phyloP scores from a whole-genome alignment of 1,140 invertebrate genomes.

The Zaprionus inermis region DNA sequence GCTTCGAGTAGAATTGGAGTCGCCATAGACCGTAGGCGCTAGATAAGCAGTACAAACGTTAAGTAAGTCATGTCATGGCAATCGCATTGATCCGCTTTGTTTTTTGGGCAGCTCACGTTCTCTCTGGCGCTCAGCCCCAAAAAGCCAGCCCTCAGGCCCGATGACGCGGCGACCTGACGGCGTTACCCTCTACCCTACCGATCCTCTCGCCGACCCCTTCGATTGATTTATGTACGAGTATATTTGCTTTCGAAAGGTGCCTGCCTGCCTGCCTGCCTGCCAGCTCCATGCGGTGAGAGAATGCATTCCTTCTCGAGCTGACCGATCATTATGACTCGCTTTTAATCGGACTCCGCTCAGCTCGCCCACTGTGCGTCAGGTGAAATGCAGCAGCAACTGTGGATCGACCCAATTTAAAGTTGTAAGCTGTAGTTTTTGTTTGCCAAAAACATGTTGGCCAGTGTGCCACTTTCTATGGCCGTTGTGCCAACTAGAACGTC shows the following conservation, averaged over 20 bases:
- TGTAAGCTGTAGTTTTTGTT: constrained; percentile 1
- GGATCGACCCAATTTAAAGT: constrained; percentile 59
- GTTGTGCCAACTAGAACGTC: constrained; percentile 67
- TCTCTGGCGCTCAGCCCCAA: constrained; percentile 27
- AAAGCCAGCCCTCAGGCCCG: constrained; percentile 58
- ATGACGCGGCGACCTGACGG: constrained; percentile 4
- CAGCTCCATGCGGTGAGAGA: background rate
- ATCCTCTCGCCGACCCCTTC: background rate
- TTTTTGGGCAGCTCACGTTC: constrained; percentile 64
- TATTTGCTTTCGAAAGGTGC: constrained; percentile 68
- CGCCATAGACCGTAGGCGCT: constrained; percentile 56
- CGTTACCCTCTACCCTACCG: background rate
- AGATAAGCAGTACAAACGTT: constrained; percentile 72
- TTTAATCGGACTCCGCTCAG: constrained; percentile 53
- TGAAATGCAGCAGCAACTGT: constrained; percentile 60
- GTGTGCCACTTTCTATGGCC: constrained; percentile 70
- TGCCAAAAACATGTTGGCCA: constrained; percentile 64
- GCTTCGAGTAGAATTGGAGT: constrained; percentile 14
- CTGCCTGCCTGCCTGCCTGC: too few species aligned
- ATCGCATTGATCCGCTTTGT: constrained; percentile 59
- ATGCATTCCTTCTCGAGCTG: constrained; percentile 31
- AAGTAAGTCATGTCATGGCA: constrained; percentile 82
- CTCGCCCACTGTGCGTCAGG: constrained; percentile 65
- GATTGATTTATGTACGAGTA: constrained; percentile 60
- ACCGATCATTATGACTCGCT: constrained; percentile 57